These are phyloP conservation scores for Sebastes fasciatus DNA, from an alignment of 2,113 vertebrate genomes.

Conservation along the genomic window DNA sequence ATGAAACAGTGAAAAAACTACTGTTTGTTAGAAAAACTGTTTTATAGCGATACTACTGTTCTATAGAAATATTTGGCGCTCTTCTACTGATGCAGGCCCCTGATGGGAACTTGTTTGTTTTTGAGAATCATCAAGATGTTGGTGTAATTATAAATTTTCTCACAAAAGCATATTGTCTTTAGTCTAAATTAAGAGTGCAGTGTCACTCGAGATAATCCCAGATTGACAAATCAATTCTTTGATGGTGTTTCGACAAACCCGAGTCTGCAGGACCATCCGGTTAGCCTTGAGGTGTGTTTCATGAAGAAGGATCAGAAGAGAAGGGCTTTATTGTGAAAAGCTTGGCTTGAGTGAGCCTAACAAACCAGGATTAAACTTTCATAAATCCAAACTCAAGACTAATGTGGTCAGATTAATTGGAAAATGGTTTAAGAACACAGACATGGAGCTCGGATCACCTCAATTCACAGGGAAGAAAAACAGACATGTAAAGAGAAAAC, in stretches of 20 bases:
- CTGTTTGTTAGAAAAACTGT: neutral
- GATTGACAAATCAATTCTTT: neutral
- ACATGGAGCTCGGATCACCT: neutral
- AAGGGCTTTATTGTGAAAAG: neutral
- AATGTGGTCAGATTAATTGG: neutral
- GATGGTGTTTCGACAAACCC: neutral
- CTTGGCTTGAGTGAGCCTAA: neutral
- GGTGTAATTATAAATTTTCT: neutral
- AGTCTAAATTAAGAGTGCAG: neutral
- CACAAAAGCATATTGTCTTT: neutral
- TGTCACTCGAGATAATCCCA: neutral
- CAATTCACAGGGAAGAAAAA: neutral
- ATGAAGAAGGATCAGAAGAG: too few species aligned
- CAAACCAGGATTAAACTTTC: neutral
- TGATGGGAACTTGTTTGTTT: neutral
- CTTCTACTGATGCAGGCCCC: slow-evolving; percentile 12
- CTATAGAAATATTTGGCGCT: neutral
- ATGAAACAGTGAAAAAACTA: too few species aligned
- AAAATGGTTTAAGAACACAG: neutral
- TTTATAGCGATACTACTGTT: neutral
- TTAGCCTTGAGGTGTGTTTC: too few species aligned
- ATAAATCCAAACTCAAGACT: neutral
- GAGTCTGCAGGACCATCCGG: neutral
- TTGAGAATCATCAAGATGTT: neutral
- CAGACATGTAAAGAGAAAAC: neutral